Conservation (phyloP, 2,113 vertebrate species). For the Glaucidium brasilianum region DNA sequence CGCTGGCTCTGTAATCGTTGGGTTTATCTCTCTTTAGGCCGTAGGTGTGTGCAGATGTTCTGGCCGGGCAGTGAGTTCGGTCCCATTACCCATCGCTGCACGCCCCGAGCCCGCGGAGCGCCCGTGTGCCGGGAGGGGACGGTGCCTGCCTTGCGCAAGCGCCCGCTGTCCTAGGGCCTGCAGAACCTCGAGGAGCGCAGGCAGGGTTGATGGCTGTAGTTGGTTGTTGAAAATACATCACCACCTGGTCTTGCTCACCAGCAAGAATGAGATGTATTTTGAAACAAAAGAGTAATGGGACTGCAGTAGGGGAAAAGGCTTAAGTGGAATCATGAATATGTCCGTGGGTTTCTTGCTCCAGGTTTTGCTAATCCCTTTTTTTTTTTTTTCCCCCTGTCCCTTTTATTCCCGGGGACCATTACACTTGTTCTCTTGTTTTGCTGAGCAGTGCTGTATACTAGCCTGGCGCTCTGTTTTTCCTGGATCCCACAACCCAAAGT, state of each 20-base stretch:
- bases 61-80: background rate
- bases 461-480: background rate
- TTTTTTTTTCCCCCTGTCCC: background rate
- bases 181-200: background rate
- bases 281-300: background rate
- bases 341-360: background rate
- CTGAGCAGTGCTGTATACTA: background rate
- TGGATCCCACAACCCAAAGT: background rate
- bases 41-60: background rate
- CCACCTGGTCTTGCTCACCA: background rate
- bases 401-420: background rate
- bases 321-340: background rate
- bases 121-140: accelerated
- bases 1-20: background rate
- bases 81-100: background rate
- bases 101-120: no score
- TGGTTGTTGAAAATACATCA: background rate
- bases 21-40: background rate
- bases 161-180: accelerated
- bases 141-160: background rate
- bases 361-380: background rate
- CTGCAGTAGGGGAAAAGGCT: background rate
- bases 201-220: background rate
- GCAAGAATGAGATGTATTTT: background rate
- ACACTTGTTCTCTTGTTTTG: background rate